phyloP scores from a whole-genome alignment of 1,140 invertebrate species.

The Colletes gigas region DNA sequence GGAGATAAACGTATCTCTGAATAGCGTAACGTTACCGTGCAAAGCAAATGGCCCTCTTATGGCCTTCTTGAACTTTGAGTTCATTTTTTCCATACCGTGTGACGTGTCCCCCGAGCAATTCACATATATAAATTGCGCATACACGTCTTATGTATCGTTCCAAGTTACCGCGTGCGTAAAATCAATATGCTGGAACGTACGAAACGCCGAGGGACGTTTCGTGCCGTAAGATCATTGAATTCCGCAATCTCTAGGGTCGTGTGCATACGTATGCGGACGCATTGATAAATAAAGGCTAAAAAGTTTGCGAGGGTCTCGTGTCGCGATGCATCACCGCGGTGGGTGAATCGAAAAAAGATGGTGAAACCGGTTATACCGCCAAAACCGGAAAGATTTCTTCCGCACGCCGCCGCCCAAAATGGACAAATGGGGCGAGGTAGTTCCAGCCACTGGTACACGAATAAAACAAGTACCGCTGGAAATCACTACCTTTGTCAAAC shows the following conservation, averaged over 20 bases:
- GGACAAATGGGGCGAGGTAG: constrained; percentile 78
- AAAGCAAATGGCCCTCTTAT: neutral
- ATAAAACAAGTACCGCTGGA: constrained; percentile 70
- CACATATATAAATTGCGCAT: neutral
- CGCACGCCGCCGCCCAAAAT: constrained; percentile 73
- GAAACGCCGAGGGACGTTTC: neutral
- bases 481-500: constrained; percentile 51
- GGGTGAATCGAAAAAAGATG: constrained; percentile 59
- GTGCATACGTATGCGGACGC: constrained; percentile 8
- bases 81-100: neutral
- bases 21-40: neutral
- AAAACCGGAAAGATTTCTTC: constrained; percentile 79
- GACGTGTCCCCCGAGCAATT: neutral
- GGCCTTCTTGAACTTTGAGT: neutral
- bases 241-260: constrained; percentile 5
- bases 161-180: neutral
- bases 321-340: constrained; percentile 40
- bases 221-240: constrained; percentile 16
- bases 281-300: constrained; percentile 53
- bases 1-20: constrained; percentile 2
- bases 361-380: constrained; percentile 76
- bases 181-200: neutral
- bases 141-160: neutral
- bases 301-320: constrained; percentile 28
- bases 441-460: constrained; percentile 65